These are phyloP conservation scores for Eulacestoma nigropectus DNA, from an alignment of 2,113 vertebrate species.

Conservation along the genomic window DNA sequence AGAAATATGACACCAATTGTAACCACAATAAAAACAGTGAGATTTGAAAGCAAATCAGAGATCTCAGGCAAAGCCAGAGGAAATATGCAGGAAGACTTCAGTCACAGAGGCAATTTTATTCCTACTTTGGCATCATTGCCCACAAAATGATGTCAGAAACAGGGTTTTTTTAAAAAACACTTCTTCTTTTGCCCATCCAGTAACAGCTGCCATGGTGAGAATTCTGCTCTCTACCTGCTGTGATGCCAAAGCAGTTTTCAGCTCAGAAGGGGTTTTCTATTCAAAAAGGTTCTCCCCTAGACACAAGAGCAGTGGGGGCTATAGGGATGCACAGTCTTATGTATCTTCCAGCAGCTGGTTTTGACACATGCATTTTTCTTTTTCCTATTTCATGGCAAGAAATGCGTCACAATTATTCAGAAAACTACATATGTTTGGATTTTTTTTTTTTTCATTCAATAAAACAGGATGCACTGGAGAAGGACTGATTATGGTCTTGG, in stretches of 20 bases:
- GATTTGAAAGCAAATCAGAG: background rate
- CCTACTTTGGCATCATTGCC: background rate
- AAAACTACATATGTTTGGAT: background rate
- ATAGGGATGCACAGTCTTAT: background rate
- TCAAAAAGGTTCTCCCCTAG: background rate
- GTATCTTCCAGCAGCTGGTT: background rate
- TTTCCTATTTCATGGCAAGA: background rate
- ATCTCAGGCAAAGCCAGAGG: background rate
- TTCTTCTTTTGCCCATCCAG: background rate
- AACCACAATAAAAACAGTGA: background rate
- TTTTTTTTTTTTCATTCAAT: background rate
- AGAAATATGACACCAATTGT: background rate
- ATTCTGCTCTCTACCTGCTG: background rate
- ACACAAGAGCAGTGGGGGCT: background rate
- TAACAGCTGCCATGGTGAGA: background rate
- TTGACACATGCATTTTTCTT: background rate
- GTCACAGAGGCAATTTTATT: background rate
- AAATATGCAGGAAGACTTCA: background rate
- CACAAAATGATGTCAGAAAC: background rate
- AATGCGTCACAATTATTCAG: background rate
- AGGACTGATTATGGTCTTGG: background rate
- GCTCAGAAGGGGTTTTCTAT: background rate
- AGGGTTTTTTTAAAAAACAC: fast-evolving
- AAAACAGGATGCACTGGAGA: background rate
- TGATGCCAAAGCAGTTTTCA: background rate